phyloP scores from a whole-genome alignment of 2,888 invertebrate genomes.

The Drosophila pseudotalamancana region DNA sequence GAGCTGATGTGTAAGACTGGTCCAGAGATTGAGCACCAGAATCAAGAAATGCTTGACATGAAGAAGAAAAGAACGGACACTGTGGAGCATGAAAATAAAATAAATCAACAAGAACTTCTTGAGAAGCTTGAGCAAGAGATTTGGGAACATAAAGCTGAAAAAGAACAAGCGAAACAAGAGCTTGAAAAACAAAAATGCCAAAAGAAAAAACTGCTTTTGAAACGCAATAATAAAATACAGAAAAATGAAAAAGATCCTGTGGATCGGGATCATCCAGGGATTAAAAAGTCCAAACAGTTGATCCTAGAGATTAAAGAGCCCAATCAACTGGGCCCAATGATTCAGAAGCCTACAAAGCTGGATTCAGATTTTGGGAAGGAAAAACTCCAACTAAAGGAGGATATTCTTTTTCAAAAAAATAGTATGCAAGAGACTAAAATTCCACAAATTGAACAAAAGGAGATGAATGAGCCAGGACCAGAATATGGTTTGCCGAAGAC shows the following conservation, averaged over 20 bases:
- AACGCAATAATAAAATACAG: background rate
- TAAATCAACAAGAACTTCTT: background rate
- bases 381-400: no score
- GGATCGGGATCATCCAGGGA: no score
- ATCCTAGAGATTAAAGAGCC: no score
- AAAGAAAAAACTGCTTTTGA: background rate
- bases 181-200: background rate
- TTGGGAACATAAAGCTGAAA: background rate
- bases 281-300: no score
- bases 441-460: background rate
- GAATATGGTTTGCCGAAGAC: background rate
- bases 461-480: background rate
- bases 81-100: background rate
- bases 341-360: no score
- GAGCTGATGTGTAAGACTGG: background rate
- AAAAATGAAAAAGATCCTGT: no score
- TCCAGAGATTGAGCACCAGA: background rate
- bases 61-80: background rate
- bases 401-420: background rate
- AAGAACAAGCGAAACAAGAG: background rate
- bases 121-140: background rate
- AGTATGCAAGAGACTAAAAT: background rate
- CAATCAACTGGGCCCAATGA: no score
- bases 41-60: background rate
- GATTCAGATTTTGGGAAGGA: no score